Evolutionary conservation across 1,140 invertebrate genomes (phyloP).

Genomic region (Drosophila albomicans): DNA sequence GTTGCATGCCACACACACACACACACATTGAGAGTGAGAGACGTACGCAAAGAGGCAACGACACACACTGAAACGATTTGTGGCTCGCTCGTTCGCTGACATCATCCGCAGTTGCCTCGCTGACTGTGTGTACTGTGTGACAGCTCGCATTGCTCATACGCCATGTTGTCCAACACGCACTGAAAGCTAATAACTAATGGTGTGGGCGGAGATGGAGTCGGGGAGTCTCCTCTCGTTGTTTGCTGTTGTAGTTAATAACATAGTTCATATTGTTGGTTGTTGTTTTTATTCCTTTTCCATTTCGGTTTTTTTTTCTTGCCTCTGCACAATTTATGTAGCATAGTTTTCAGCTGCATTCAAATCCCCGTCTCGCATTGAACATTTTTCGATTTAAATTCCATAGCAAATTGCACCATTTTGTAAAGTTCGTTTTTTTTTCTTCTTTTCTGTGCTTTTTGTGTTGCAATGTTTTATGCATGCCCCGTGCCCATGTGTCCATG

Average conservation of each 20-base stretch:
- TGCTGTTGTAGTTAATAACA: conserved; percentile 23
- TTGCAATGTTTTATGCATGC: conserved; percentile 7
- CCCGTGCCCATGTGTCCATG: background rate
- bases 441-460: background rate
- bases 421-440: background rate
- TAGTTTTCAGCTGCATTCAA: conserved; percentile 20
- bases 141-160: conserved; percentile 54
- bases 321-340: conserved; percentile 3
- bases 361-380: background rate
- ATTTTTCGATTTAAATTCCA: conserved; percentile 6
- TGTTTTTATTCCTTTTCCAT: background rate
- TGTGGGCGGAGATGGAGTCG: conserved; percentile 7
- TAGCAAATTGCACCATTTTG: conserved; percentile 4
- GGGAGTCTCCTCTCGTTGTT: background rate
- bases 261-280: conserved; percentile 3
- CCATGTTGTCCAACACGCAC: conserved; percentile 42
- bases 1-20: conserved; percentile 57
- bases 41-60: conserved; percentile 1
- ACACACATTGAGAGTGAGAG: conserved; percentile 6
- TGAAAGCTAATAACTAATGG: conserved; percentile 35
- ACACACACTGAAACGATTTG: conserved; percentile 27
- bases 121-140: conserved; percentile 16
- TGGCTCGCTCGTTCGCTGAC: conserved; percentile 64
- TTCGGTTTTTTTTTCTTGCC: background rate
- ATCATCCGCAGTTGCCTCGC: conserved; percentile 62